phyloP scores from a whole-genome alignment of 2,888 invertebrate species.

The Oscheius sp. region DNA sequence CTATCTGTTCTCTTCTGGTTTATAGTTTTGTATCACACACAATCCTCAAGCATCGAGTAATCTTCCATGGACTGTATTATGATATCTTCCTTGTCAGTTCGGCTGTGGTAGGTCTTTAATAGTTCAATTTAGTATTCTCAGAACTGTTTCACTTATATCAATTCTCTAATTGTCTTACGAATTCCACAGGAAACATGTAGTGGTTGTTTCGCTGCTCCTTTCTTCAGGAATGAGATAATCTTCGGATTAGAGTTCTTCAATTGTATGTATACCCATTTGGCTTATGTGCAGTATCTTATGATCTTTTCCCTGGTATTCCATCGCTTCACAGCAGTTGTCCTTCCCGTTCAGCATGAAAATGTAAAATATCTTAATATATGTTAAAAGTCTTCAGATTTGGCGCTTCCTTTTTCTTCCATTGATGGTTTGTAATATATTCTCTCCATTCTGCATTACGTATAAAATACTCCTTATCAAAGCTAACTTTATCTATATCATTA shows the following conservation, averaged over 20 bases:
- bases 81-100: background rate
- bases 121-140: background rate
- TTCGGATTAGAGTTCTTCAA: background rate
- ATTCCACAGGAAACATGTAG: background rate
- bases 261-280: background rate
- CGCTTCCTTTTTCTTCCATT: background rate
- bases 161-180: background rate
- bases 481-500: background rate
- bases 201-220: background rate
- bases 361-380: background rate
- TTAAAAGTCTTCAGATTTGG: background rate
- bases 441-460: background rate
- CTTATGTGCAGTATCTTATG: slow-evolving; percentile 6
- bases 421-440: background rate
- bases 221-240: background rate
- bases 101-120: background rate
- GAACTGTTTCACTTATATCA: background rate
- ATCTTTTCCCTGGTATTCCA: background rate
- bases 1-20: background rate
- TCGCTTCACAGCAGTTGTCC: background rate
- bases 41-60: background rate
- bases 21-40: background rate
- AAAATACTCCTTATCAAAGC: background rate
- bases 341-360: background rate
- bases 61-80: background rate